Percentiles rank a stretch among this genome's conserved stretches.
phyloP scores from a whole-genome alignment of 2,888 invertebrate genomes.

The Rapana venosa region DNA sequence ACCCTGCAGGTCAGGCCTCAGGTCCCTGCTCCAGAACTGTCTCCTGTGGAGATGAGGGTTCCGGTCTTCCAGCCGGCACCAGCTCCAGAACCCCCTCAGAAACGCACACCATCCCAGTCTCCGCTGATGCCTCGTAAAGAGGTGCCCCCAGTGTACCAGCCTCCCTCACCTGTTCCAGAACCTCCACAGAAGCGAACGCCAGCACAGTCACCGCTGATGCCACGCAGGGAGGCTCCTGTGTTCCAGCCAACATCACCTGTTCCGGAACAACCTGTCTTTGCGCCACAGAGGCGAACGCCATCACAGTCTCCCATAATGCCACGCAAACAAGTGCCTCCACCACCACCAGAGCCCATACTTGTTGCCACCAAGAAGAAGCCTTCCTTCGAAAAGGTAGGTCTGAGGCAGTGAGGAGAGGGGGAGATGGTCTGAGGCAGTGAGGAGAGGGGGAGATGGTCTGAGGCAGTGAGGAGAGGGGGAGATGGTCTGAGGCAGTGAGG shows the following conservation, averaged over 20 bases:
- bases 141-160: not conserved
- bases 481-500: not conserved
- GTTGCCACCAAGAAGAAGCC: conserved; percentile 52
- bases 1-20: conserved; percentile 64
- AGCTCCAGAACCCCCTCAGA: conserved; percentile 10
- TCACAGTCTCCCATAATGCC: conserved; percentile 38
- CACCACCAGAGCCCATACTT: conserved; percentile 40
- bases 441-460: not conserved
- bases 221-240: conserved; percentile 10
- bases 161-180: conserved; percentile 46
- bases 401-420: not conserved
- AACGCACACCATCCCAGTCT: conserved; percentile 12
- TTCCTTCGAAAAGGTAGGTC: conserved; percentile 42
- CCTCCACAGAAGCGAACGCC: conserved; percentile 42
- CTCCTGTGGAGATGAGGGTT: conserved; percentile 59
- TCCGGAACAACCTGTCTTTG: conserved; percentile 3
- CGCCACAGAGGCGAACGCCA: conserved; percentile 37
- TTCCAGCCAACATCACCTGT: conserved; percentile 31
- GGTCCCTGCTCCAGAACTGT: conserved; percentile 54
- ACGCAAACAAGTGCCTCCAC: conserved; percentile 8
- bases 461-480: not conserved
- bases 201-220: conserved; percentile 38
- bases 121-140: conserved; percentile 15
- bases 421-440: not conserved
- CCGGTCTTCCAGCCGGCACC: conserved; percentile 22